phyloP scores from a whole-genome alignment of 2,888 invertebrate species.

The Tuberolachnus salignus region DNA sequence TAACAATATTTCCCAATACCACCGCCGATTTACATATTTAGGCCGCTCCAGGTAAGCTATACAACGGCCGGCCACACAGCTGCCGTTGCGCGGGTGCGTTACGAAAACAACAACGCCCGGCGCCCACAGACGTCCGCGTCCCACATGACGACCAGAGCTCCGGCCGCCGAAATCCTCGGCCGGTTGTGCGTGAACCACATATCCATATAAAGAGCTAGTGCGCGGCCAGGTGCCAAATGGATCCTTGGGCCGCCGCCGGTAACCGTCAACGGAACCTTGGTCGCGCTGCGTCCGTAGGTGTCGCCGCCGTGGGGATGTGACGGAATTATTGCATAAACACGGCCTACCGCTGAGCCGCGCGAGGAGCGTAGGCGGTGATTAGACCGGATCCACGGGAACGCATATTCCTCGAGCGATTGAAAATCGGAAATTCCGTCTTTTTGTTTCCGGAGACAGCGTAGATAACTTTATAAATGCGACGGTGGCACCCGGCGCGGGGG shows the following conservation, averaged over 20 bases:
- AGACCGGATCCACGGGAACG: too few relatives aligned
- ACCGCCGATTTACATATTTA: not conserved
- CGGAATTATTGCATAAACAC: too few relatives aligned
- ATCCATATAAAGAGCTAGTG: constrained; percentile 48
- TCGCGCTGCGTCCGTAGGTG: constrained; percentile 32
- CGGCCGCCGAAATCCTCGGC: constrained; percentile 41
- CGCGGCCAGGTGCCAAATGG: constrained; percentile 34
- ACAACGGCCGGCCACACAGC: not conserved
- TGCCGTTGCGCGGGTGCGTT: not conserved
- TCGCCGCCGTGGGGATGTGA: not conserved
- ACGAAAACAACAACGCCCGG: constrained; percentile 35
- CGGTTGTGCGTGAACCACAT: constrained; percentile 51
- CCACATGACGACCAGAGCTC: not conserved
- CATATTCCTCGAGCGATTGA: too few relatives aligned
- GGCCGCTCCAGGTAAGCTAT: not conserved
- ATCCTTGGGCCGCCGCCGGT: constrained; percentile 35
- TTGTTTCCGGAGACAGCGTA: too few relatives aligned
- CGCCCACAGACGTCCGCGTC: constrained; percentile 8
- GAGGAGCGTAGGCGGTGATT: not conserved
- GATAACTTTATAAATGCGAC: too few relatives aligned
- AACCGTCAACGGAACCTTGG: constrained; percentile 35
- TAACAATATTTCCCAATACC: constrained; percentile 5
- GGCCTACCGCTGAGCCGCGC: not conserved
- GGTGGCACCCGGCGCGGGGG: too few relatives aligned
- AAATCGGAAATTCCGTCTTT: too few relatives aligned